Percentiles rank a stretch among this genome's conserved stretches.
Conservation (phyloP, 1,140 invertebrate genomes). For the Zelostemma sp. region DNA sequence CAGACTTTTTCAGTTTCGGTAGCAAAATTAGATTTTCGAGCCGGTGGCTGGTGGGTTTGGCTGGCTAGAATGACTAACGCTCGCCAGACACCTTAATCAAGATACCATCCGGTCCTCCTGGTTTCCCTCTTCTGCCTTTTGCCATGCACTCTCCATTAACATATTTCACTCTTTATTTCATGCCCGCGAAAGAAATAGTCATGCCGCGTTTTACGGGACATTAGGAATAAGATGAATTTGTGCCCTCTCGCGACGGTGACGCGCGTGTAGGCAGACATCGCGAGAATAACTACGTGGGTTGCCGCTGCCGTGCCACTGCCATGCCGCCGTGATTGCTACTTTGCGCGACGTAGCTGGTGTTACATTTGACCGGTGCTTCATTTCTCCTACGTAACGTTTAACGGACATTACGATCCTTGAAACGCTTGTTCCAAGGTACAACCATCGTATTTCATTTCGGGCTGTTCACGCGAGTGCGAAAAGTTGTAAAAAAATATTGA, state of each 20-base stretch:
- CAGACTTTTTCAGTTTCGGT: conserved; percentile 51
- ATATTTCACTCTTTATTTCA: conserved; percentile 65
- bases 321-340: conserved; percentile 18
- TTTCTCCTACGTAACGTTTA: too few relatives aligned
- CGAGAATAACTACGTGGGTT: conserved; percentile 32
- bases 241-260: conserved; percentile 14
- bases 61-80: conserved; percentile 56
- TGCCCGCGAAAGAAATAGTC: conserved; percentile 38
- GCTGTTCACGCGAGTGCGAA: background rate
- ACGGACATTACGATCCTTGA: too few relatives aligned
- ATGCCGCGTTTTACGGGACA: conserved; percentile 57
- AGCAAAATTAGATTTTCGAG: conserved; percentile 63
- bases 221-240: conserved; percentile 55
- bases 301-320: too few relatives aligned
- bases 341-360: conserved; percentile 16
- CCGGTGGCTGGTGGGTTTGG: conserved; percentile 39
- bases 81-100: conserved; percentile 65
- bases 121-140: conserved; percentile 37
- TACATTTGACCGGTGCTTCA: conserved; percentile 23
- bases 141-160: conserved; percentile 58
- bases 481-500: background rate
- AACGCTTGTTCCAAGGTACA: too few relatives aligned
- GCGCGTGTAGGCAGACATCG: conserved; percentile 7
- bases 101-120: conserved; percentile 57
- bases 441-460: too few relatives aligned